phyloP scores from a whole-genome alignment of 2,113 vertebrate species.

The Enhydra lutris region DNA sequence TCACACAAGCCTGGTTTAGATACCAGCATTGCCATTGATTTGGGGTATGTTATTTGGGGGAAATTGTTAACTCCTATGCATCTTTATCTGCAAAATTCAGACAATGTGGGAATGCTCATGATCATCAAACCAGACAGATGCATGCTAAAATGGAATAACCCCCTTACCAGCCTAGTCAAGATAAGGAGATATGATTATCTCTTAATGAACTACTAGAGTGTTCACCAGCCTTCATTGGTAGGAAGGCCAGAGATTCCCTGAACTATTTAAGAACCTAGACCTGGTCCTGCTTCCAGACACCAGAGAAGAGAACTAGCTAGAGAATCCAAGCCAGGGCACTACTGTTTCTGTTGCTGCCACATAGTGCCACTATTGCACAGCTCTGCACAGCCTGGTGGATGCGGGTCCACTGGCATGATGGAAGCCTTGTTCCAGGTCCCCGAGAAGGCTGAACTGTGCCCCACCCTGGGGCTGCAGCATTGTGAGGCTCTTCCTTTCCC shows the following conservation, averaged over 20 bases:
- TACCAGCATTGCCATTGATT: background rate
- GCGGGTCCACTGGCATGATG: fast-evolving
- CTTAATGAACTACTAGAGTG: background rate
- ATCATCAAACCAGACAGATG: background rate
- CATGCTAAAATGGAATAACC: background rate
- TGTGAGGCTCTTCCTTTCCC: background rate
- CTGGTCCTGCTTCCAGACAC: background rate
- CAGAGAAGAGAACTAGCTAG: background rate
- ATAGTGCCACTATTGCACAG: background rate
- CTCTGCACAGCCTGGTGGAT: fast-evolving
- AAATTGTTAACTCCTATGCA: background rate
- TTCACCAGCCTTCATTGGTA: background rate
- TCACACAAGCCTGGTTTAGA: background rate
- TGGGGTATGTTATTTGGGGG: background rate
- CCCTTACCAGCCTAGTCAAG: background rate
- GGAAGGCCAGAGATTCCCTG: background rate
- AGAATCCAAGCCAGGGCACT: background rate
- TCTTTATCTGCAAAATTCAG: background rate
- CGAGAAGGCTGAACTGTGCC: too few species aligned
- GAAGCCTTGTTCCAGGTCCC: too few species aligned
- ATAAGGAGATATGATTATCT: background rate
- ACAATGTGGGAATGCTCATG: too few species aligned
- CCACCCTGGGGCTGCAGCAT: background rate
- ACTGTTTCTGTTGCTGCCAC: background rate
- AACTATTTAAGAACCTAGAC: background rate